Percentiles rank a stretch among this genome's conserved stretches.
Conservation (phyloP, 2,888 invertebrate genomes). For the Oeneis ivallda region DNA sequence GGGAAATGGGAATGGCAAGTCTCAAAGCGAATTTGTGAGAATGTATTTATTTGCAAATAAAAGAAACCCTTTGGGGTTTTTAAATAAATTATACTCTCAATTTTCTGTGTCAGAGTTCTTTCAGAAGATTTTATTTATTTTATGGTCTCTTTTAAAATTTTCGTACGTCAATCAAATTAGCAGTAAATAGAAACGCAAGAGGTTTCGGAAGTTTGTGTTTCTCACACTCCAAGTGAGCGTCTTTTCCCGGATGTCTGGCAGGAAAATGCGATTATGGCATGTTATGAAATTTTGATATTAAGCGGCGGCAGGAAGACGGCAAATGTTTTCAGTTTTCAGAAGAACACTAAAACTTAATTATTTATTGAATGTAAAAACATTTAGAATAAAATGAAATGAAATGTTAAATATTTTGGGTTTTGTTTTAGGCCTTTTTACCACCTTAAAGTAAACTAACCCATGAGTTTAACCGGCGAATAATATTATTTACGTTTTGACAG, state of each 20-base stretch:
- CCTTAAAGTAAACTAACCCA: no score
- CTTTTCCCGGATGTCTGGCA: slow-evolving; percentile 11
- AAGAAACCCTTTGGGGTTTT: no score
- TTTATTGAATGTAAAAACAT: background rate
- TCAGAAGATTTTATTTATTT: background rate
- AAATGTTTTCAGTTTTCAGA: background rate
- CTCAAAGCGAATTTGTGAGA: no score
- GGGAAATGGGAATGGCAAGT: no score
- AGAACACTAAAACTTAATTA: background rate
- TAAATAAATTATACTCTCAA: no score
- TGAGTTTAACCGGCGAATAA: no score
- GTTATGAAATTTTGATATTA: slow-evolving; percentile 7
- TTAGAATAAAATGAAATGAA: no score
- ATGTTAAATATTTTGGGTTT: no score
- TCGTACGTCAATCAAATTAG: slow-evolving; percentile 1
- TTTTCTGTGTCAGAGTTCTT: no score
- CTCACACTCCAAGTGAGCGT: slow-evolving; percentile 4
- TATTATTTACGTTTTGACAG: no score
- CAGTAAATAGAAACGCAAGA: slow-evolving; percentile 2
- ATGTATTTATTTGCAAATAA: no score
- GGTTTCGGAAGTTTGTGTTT: slow-evolving; percentile 10
- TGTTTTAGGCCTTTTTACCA: no score
- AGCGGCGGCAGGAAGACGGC: background rate
- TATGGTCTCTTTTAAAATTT: slow-evolving; percentile 5
- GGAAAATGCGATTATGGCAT: slow-evolving; percentile 9